Evolutionary conservation across 2,888 invertebrate species (phyloP).

Genomic region (Zygothrica quintamaculata): DNA sequence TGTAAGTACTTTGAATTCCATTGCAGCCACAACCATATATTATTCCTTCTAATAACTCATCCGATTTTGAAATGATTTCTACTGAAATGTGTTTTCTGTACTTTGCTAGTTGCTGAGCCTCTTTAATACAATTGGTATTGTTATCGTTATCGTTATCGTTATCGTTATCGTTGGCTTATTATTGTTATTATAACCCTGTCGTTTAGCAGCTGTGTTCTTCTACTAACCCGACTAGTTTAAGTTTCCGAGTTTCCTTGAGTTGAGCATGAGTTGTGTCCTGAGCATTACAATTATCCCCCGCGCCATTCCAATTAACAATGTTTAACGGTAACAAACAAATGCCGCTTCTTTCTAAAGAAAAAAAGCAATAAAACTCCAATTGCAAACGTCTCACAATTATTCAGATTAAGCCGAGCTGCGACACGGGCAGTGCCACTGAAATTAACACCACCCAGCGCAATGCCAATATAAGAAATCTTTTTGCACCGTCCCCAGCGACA

Average conservation of each 20-base stretch:
- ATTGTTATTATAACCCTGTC: not conserved
- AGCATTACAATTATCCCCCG: conserved; percentile 36
- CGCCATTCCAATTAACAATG: conserved; percentile 61
- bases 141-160: conserved; percentile 25
- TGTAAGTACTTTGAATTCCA: conserved; percentile 70
- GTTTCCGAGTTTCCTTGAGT: conserved; percentile 28
- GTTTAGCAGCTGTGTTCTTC: conserved; percentile 38
- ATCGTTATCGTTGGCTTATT: conserved; percentile 3
- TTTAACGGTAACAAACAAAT: conserved; percentile 52
- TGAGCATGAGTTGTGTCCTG: conserved; percentile 52
- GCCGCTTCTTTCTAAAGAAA: conserved; percentile 31
- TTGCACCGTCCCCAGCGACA: conserved; percentile 63
- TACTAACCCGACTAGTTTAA: conserved; percentile 57
- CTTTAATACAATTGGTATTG: conserved; percentile 57
- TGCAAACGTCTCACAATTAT: conserved; percentile 68
- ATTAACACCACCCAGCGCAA: conserved; percentile 72
- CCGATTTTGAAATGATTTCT: conserved; percentile 52
- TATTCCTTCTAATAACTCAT: conserved; percentile 39
- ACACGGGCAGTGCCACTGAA: conserved; percentile 51
- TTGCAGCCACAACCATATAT: conserved; percentile 23
- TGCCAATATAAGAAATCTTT: conserved; percentile 79
- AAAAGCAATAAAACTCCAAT: conserved; percentile 48
- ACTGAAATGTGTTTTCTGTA: conserved; percentile 19
- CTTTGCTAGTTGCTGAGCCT: conserved; percentile 27
- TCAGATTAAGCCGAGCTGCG: conserved; percentile 73